Percentiles rank a stretch among this genome's conserved stretches.
Evolutionary conservation across 2,888 invertebrate genomes (phyloP).

Genomic region (Erebia epiphron): DNA sequence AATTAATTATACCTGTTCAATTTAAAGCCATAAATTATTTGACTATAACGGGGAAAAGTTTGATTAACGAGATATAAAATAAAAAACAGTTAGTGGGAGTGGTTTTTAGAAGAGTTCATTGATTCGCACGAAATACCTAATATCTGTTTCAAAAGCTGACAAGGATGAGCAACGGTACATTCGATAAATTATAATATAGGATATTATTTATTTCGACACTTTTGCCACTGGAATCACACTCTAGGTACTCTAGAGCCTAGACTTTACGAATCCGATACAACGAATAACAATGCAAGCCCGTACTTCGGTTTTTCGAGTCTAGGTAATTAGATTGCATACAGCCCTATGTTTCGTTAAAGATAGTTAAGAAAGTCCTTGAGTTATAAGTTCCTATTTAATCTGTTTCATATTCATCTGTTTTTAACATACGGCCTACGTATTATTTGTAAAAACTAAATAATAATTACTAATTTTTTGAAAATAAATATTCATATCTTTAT

Average conservation of each 20-base stretch:
- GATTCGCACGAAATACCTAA: neutral
- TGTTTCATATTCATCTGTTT: too few relatives aligned
- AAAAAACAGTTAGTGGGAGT: neutral
- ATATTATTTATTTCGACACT: constrained; percentile 7
- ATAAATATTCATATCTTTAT: too few relatives aligned
- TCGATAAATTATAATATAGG: neutral
- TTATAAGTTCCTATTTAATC: too few relatives aligned
- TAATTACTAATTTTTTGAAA: too few relatives aligned
- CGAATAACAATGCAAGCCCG: too few relatives aligned
- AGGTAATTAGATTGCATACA: too few relatives aligned
- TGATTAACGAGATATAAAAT: constrained; percentile 2
- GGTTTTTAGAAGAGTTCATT: constrained; percentile 4
- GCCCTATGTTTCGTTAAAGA: too few relatives aligned
- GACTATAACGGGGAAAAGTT: neutral
- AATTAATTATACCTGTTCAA: neutral
- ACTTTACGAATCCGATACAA: too few relatives aligned
- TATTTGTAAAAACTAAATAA: too few relatives aligned
- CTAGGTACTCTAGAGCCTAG: neutral
- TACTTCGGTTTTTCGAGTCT: too few relatives aligned
- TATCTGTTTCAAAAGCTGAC: neutral
- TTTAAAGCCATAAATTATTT: neutral
- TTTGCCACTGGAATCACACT: neutral
- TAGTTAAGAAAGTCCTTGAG: too few relatives aligned
- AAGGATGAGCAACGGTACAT: constrained; percentile 1
- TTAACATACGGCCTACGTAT: too few relatives aligned